Base-by-base conservation (phyloP, 2,888 invertebrate genomes). In the Patella depressa region DNA sequence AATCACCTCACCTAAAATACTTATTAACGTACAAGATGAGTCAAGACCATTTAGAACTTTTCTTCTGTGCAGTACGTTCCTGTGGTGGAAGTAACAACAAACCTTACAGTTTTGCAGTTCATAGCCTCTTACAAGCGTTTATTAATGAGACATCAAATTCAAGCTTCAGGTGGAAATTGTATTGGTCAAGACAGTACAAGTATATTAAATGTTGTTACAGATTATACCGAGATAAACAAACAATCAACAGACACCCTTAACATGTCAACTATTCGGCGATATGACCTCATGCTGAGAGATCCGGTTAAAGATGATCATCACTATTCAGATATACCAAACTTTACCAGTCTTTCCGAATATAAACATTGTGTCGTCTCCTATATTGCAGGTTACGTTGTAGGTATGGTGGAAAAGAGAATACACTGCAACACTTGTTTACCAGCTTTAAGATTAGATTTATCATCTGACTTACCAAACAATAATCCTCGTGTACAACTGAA, bases 21-120 rank as follows among this genome's bases (percentile, higher is more conserved):
- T 5, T 65, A 65, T 12, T 65, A n/a, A 65, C 65, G 2, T 65
- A 65, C 65, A 65, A 65, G 65, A 9, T 59, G 59, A 59, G 59
- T 59, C 59, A 59, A 59, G 59, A n/a, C 19, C 15, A 59, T 19
- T 65, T 65, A 65, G 19, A 65, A 65, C 65, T 19, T 65, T 65
- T 19, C 7, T 65, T 65, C 19, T 65, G 65, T n/a, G 19, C 19
- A 65, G 65, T 65, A 65, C 65, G 65, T 65, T 65, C 65, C 19
- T 65, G 2, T 15, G 65, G 65, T 3, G 65, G 65, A 65, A 65
- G 65, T 2, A 65, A 65, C 65, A 59, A n/a, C 59, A 65, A 65
- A 19, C 65, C 65, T 65, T n/a, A n/a, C n/a, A n/a, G n/a, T n/a
- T n/a, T n/a, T n/a, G n/a, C n/a, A n/a, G n/a, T n/a, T 19, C 65